Percentiles rank a stretch among this genome's conserved stretches.
phyloP scores from a whole-genome alignment of 2,113 vertebrate genomes.

The Etheostoma spectabile region DNA sequence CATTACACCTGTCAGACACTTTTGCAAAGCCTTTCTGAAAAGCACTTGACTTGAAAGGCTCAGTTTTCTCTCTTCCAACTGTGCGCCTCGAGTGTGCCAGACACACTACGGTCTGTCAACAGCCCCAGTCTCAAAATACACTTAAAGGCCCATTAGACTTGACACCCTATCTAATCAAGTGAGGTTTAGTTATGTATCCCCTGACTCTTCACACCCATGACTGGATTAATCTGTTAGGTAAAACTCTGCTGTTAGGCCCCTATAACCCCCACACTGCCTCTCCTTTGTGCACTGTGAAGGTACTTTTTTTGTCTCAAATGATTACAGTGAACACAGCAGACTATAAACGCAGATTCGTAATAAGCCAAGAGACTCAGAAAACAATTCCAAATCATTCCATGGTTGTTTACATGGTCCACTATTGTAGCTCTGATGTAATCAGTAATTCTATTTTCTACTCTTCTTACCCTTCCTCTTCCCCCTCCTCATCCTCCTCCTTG shows the following conservation, averaged over 20 bases:
- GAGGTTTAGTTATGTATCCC: background rate
- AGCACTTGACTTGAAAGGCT: slow-evolving; percentile 17
- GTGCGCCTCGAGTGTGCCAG: slow-evolving; percentile 5
- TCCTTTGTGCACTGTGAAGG: background rate
- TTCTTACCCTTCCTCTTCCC: no score
- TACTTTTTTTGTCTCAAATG: background rate
- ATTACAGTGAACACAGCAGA: background rate
- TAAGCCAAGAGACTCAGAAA: background rate
- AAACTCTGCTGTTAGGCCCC: background rate
- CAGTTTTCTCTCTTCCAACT: slow-evolving; percentile 19
- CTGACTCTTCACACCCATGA: background rate
- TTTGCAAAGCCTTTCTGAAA: slow-evolving; percentile 33
- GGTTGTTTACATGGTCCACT: no score
- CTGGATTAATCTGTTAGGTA: background rate
- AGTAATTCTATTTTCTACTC: no score
- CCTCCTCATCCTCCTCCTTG: no score
- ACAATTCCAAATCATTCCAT: background rate
- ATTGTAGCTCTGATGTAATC: no score
- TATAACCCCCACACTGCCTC: background rate
- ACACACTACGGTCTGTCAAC: slow-evolving; percentile 22
- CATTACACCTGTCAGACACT: slow-evolving; percentile 31
- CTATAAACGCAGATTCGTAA: slow-evolving; percentile 5
- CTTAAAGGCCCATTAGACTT: background rate
- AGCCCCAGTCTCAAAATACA: background rate
- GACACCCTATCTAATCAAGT: slow-evolving; percentile 1